These are phyloP conservation scores for Colossoma macropomum DNA, from an alignment of 2,113 vertebrate genomes.

Conservation along the genomic window DNA sequence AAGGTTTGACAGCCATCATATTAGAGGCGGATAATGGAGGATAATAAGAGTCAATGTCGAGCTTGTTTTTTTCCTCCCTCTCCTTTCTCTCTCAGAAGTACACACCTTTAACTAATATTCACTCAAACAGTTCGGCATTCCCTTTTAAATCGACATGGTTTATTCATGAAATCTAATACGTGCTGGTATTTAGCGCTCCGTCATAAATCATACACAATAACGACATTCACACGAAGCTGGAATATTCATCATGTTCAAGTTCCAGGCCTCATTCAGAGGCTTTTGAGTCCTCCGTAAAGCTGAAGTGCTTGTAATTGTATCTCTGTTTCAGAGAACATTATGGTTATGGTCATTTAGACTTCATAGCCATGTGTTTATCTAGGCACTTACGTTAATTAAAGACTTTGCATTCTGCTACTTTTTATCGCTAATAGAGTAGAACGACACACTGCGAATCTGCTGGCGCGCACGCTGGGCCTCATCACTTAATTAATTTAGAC, in stretches of 20 bases:
- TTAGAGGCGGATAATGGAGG: conserved; percentile 42
- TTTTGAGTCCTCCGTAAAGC: not conserved
- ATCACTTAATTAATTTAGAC: conserved; percentile 42
- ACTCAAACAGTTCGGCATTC: conserved; percentile 20
- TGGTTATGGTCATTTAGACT: conserved; percentile 39
- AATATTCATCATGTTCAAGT: conserved; percentile 9
- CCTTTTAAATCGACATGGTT: conserved; percentile 38
- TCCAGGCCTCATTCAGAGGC: not conserved
- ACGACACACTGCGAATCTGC: conserved; percentile 15
- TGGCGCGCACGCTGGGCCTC: conserved; percentile 19
- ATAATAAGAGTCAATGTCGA: conserved; percentile 40
- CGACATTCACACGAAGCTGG: conserved; percentile 2
- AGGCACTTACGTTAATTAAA: conserved; percentile 50
- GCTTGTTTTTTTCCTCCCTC: not conserved
- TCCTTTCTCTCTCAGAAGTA: conserved; percentile 11
- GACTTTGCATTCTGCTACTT: conserved; percentile 45
- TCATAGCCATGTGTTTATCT: conserved; percentile 56
- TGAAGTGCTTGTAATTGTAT: conserved; percentile 48
- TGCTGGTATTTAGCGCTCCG: conserved; percentile 34
- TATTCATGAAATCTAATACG: conserved; percentile 45
- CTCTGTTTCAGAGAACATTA: conserved; percentile 45
- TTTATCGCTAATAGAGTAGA: conserved; percentile 46
- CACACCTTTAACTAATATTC: conserved; percentile 44
- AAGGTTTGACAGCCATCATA: conserved; percentile 52
- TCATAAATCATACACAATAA: conserved; percentile 33